Evolutionary conservation across 2,113 vertebrate species (phyloP), one percentile per base, ranked within the genome.

Genomic region (Pseudorhombus dupliciocellatus): DNA sequence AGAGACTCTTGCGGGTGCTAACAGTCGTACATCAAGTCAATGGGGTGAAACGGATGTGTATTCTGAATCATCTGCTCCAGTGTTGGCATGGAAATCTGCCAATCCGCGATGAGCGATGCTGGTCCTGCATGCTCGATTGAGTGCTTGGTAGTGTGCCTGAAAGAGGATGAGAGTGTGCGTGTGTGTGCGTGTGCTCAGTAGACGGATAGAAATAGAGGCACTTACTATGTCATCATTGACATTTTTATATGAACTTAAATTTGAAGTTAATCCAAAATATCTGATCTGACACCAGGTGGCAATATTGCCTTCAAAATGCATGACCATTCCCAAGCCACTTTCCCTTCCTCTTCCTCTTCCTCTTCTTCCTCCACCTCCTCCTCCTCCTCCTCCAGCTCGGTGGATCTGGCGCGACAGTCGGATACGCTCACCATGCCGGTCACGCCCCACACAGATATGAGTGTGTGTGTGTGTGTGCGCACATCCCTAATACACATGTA

Each of bases 401-500:
- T 72, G 80, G 83, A 80, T 75, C 58, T 1, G 74, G 71, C 80
- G 85, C 84, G 75, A 88, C 88, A 83, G 83, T 80, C 61, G 37
- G 82, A 85, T 90, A 85, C 75, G 73, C 77, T 92, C 85, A 21
- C 89, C 80, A 92, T 92, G 87, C 91, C 28, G 66, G 89, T 91
- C 91, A 92, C 91, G 84, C 91, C 88, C 88, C 88, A 88, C 80
- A 65, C 76, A 83, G 79, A 87, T 84, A 81, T 80, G 67, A 83
- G 66, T 65, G 66, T 76, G 5, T 28, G 26, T 28, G 26, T 28
- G 26, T 28, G 40, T 80, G 83, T 87, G 74, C 77, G 51, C 62
- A 40, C 46, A 61, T 75, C 59, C n/a, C 60, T 62, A 26, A 42
- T 22, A 62, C 56, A 74, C 74, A 37, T 28, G 21, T 4, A n/a